Conservation (phyloP, 2,113 vertebrate species). For the Rousettus leschenaultii region DNA sequence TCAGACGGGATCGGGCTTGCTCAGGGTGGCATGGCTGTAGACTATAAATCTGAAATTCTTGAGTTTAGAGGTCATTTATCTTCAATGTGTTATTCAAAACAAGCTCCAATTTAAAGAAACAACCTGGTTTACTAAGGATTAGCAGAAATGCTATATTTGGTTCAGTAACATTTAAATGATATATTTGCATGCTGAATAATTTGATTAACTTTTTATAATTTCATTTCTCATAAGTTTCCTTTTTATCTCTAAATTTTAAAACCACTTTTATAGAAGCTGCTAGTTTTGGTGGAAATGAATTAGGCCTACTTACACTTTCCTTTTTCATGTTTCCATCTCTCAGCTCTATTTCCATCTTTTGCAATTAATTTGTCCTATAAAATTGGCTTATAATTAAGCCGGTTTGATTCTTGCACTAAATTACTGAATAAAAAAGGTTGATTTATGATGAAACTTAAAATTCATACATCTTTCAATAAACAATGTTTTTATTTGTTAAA, state of each 20-base stretch:
- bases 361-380: not conserved
- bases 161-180: not conserved
- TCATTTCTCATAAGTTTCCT: not conserved
- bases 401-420: not conserved
- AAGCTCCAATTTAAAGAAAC: conserved; percentile 14
- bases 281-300: not conserved
- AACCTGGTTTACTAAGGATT: not conserved
- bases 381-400: not conserved
- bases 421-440: not conserved
- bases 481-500: conserved; percentile 6
- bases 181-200: not conserved
- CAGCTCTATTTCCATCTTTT: conserved; percentile 24
- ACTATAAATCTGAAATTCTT: not conserved
- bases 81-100: not conserved
- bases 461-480: not conserved
- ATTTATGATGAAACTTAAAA: conserved; percentile 26
- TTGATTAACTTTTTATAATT: conserved; percentile 10
- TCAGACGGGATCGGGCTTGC: too few species aligned
- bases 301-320: not conserved
- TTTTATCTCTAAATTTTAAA: conserved; percentile 29
- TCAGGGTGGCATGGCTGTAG: too few species aligned
- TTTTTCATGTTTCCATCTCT: conserved; percentile 21
- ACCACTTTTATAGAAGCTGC: not conserved
- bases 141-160: not conserved
- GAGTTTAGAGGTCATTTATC: not conserved